Evolutionary conservation across 2,797 vertebrate species (phyloP).

Genomic region (Lacerta agilis): DNA sequence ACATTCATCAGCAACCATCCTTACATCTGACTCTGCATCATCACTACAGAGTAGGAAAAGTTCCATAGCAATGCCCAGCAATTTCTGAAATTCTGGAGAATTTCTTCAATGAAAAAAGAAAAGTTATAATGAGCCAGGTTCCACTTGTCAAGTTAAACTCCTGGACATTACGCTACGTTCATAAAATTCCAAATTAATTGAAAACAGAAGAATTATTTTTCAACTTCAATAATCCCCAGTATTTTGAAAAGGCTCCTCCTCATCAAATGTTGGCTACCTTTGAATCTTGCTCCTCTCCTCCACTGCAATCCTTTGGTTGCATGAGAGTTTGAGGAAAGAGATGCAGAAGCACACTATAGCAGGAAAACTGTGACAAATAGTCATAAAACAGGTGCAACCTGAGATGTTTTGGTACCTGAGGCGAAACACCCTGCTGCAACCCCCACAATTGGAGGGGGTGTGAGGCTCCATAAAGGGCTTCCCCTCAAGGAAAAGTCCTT

Average conservation of each 20-base stretch:
- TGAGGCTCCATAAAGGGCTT: no score
- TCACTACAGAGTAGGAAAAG: conserved; percentile 97
- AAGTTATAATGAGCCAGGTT: not conserved
- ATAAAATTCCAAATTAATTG: not conserved
- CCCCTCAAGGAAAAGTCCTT: no score
- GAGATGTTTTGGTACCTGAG: no score
- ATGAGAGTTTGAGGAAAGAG: no score
- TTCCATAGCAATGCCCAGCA: conserved; percentile 98
- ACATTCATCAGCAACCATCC: conserved; percentile 99
- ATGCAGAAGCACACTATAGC: no score
- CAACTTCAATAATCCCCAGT: not conserved
- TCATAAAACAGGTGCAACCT: no score
- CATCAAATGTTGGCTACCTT: not conserved
- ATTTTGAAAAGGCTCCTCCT: not conserved
- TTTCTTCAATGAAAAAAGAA: conserved; percentile 80
- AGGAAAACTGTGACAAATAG: no score
- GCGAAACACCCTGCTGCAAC: no score
- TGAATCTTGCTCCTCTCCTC: not conserved
- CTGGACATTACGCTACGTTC: not conserved
- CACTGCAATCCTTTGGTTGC: not conserved
- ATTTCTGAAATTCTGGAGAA: conserved; percentile 97
- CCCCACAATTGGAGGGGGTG: no score
- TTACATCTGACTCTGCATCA: conserved; percentile 94
- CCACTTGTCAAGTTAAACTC: not conserved
- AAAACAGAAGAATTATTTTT: not conserved